These are phyloP conservation scores for Mya arenaria DNA, from an alignment of 1,140 invertebrate genomes.

Conservation along the genomic window DNA sequence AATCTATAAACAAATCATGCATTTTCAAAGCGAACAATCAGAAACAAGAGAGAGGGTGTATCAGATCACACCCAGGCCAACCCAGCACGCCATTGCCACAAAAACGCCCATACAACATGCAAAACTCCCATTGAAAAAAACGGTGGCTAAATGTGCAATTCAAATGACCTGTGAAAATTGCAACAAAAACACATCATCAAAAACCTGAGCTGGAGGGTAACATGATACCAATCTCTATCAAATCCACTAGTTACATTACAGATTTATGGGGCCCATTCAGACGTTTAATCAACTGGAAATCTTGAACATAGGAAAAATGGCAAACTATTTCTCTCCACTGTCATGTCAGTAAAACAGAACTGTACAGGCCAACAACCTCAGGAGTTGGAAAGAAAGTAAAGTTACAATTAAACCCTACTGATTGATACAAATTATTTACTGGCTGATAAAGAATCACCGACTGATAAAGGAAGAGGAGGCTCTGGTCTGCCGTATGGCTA, in stretches of 20 bases:
- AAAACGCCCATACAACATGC: no score
- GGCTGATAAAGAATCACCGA: slow-evolving; percentile 25
- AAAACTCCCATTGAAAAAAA: no score
- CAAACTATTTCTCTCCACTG: neutral
- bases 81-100: neutral
- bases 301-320: no score
- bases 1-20: neutral
- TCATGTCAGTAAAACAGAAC: neutral
- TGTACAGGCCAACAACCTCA: neutral
- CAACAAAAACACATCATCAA: neutral
- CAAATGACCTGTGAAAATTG: slow-evolving; percentile 2
- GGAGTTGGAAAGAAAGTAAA: neutral
- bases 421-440: slow-evolving; percentile 48
- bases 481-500: no score
- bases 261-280: no score
- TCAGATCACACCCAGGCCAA: neutral
- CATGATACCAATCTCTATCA: neutral
- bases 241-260: neutral
- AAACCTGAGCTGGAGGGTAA: neutral
- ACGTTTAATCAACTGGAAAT: no score
- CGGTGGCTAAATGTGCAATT: no score
- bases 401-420: neutral
- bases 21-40: neutral
- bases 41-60: neutral
- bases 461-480: neutral